Evolutionary conservation across 1,140 invertebrate genomes (phyloP).

Genomic region (Choristoneura fumiferana): DNA sequence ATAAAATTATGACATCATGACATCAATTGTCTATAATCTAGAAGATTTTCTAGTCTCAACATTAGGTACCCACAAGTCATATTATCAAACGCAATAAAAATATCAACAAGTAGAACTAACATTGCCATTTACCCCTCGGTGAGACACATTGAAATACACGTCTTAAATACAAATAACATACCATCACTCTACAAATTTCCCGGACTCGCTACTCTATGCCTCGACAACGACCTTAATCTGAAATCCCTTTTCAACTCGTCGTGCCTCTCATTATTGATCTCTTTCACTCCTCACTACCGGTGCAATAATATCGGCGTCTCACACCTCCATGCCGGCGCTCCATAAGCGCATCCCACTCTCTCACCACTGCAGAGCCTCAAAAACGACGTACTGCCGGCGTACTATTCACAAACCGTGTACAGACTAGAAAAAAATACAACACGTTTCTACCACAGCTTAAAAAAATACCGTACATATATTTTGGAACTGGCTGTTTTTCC

Average conservation of each 20-base stretch:
- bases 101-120: too few species aligned
- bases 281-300: constrained; percentile 78
- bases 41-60: too few species aligned
- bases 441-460: constrained; percentile 47
- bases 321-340: constrained; percentile 33
- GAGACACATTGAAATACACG: too few species aligned
- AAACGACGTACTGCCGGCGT: constrained; percentile 70
- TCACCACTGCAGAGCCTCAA: constrained; percentile 75
- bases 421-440: constrained; percentile 61
- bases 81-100: too few species aligned
- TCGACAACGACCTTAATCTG: constrained; percentile 78
- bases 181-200: constrained; percentile 40
- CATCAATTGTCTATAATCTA: too few species aligned
- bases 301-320: constrained; percentile 66
- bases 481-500: constrained; percentile 26
- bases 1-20: too few species aligned
- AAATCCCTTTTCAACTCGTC: constrained; percentile 79
- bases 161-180: too few species aligned
- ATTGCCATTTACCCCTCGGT: too few species aligned
- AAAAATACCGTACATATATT: constrained; percentile 20
- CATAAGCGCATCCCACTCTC: constrained; percentile 47
- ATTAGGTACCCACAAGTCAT: too few species aligned
- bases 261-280: constrained; percentile 78
- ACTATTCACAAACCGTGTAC: constrained; percentile 62
- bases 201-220: constrained; percentile 61